Percentiles rank a stretch among this genome's conserved stretches.
phyloP scores from a whole-genome alignment of 2,797 vertebrate genomes.

The Myripristis jacobus region DNA sequence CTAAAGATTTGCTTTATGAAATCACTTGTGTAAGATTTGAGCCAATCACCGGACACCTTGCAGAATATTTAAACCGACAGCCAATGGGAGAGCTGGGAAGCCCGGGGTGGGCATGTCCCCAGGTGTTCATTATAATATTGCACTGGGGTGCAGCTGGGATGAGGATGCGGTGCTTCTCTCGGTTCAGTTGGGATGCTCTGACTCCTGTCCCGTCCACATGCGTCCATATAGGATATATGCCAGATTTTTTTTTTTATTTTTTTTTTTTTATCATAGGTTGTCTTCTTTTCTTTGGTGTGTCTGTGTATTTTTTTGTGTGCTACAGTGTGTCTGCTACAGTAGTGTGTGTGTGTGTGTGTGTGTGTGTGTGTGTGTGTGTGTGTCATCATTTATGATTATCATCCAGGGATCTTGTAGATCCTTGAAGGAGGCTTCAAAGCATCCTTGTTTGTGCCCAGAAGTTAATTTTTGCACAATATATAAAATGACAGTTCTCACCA shows the following conservation, averaged over 20 bases:
- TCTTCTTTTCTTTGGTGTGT: too few species aligned
- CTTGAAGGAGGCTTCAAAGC: too few species aligned
- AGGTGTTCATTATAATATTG: slow-evolving; percentile 51
- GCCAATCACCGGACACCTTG: slow-evolving; percentile 70
- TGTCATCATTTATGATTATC: too few species aligned
- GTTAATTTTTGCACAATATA: too few species aligned
- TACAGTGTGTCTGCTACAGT: too few species aligned
- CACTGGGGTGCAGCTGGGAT: slow-evolving; percentile 43
- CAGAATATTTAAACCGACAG: slow-evolving; percentile 66
- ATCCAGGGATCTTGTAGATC: too few species aligned
- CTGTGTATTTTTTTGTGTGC: too few species aligned
- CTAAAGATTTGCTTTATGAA: slow-evolving; percentile 84
- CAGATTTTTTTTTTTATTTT: neutral
- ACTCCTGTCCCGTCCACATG: slow-evolving; percentile 9
- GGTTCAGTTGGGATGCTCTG: slow-evolving; percentile 33
- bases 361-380: too few species aligned
- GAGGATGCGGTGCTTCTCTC: slow-evolving; percentile 32
- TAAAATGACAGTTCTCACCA: too few species aligned
- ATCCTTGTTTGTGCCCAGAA: too few species aligned
- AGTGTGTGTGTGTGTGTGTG: too few species aligned
- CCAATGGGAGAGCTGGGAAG: slow-evolving; percentile 68
- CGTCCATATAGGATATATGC: neutral
- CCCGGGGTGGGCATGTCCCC: slow-evolving; percentile 64
- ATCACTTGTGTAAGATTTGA: slow-evolving; percentile 65
- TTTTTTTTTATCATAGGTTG: too few species aligned